Evolutionary conservation across 2,888 invertebrate genomes (phyloP).

Genomic region (Dusona sp.): DNA sequence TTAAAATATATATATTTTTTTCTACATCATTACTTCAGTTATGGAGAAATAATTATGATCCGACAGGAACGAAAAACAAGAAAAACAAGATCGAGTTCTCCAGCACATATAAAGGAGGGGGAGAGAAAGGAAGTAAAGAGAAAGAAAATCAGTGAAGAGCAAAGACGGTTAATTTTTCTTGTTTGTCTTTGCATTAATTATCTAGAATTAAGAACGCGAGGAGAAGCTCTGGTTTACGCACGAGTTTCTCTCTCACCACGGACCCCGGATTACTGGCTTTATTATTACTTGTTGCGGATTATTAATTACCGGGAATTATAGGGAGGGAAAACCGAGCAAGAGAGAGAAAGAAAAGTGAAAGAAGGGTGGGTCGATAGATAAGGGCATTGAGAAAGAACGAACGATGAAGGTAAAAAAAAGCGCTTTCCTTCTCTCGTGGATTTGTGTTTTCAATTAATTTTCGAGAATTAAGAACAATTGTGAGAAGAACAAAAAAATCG

Average conservation of each 20-base stretch:
- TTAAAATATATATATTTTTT: not conserved
- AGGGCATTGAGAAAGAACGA: constrained; percentile 68
- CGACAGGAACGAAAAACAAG: constrained; percentile 18
- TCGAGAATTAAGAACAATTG: constrained; percentile 79
- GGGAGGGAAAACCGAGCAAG: constrained; percentile 60
- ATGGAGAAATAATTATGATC: constrained; percentile 11
- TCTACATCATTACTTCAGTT: constrained; percentile 30
- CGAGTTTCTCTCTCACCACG: constrained; percentile 74
- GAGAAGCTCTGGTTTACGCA: constrained; percentile 70
- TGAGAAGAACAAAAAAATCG: constrained; percentile 55
- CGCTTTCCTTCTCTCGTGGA: constrained; percentile 71
- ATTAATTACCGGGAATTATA: constrained; percentile 84
- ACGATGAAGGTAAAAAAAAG: constrained; percentile 71
- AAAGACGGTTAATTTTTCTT: constrained; percentile 79
- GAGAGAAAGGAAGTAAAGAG: constrained; percentile 48
- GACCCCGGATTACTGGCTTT: constrained; percentile 83
- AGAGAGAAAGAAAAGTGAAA: constrained; percentile 47
- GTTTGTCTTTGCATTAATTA: constrained; percentile 85
- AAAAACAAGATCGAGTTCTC: constrained; percentile 23
- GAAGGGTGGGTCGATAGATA: constrained; percentile 56
- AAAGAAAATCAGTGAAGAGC: constrained; percentile 65
- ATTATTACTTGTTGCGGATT: constrained; percentile 84
- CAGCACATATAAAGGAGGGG: not conserved
- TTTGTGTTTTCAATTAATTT: constrained; percentile 83
- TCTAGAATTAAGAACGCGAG: constrained; percentile 83